Evolutionary conservation across 2,113 vertebrate species (phyloP).

Genomic region (Rhynchomys soricoides): DNA sequence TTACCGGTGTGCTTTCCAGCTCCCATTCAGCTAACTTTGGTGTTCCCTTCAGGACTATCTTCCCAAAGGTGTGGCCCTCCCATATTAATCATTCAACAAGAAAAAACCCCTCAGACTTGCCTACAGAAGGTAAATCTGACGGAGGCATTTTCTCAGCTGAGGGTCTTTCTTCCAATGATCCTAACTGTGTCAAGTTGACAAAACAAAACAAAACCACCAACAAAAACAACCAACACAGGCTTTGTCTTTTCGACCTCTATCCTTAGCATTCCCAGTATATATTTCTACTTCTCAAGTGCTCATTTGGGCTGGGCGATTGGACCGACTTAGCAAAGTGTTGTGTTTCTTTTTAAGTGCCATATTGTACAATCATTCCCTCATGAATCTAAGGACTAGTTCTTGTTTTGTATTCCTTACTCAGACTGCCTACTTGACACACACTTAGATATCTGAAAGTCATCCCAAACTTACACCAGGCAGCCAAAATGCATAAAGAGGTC

Average conservation of each 20-base stretch:
- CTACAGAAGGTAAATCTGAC: not conserved
- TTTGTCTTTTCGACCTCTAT: not conserved
- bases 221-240: not conserved
- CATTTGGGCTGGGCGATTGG: not conserved
- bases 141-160: not conserved
- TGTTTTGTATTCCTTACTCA: not conserved
- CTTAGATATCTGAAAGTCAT: not conserved
- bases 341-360: slow-evolving; percentile 9
- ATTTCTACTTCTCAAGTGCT: not conserved
- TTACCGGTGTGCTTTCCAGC: not conserved
- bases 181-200: not conserved
- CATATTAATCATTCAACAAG: not conserved
- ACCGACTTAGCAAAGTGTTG: not conserved
- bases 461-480: not conserved
- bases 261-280: not conserved
- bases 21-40: not conserved
- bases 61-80: not conserved
- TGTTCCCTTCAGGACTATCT: too few relatives aligned
- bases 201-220: too few relatives aligned
- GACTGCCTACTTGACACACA: not conserved
- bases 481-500: not conserved
- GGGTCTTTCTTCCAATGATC: not conserved
- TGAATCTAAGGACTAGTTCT: not conserved
- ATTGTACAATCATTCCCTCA: not conserved
- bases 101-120: not conserved